Percentiles rank a stretch among this genome's conserved stretches.
Evolutionary conservation across 92 coral and sea anemone species (phyloP).

Genomic region (Galaxea fascicularis): DNA sequence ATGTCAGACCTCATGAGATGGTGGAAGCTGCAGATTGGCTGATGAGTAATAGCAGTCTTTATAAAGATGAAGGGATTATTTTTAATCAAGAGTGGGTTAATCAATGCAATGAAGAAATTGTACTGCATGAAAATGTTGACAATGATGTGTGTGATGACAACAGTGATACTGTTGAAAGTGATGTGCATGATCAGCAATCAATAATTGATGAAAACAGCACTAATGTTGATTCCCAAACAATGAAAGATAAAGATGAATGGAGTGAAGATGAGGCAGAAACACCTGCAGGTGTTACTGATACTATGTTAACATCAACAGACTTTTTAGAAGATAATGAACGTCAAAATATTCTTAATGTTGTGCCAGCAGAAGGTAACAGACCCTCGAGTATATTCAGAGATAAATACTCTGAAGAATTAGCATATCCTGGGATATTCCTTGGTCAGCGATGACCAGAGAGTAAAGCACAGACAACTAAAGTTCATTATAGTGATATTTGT

Average conservation of each 20-base stretch:
- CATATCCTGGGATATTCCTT: too few relatives aligned
- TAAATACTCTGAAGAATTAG: too few relatives aligned
- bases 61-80: conserved; percentile 59
- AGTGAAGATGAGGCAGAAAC: conserved; percentile 71
- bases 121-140: background rate
- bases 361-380: too few relatives aligned
- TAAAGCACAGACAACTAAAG: too few relatives aligned
- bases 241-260: conserved; percentile 29
- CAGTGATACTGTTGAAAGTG: background rate
- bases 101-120: conserved; percentile 29
- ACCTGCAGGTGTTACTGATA: conserved; percentile 81
- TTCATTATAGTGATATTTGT: conserved; percentile 27
- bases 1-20: conserved; percentile 59
- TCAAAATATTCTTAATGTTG: too few relatives aligned
- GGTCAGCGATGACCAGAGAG: too few relatives aligned
- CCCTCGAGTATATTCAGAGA: too few relatives aligned
- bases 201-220: background rate
- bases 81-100: conserved; percentile 63
- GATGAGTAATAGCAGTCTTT: conserved; percentile 63
- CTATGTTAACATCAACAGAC: conserved; percentile 22
- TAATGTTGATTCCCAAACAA: background rate
- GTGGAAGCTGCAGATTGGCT: conserved; percentile 66
- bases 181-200: conserved; percentile 17
- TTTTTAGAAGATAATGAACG: too few relatives aligned
- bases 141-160: conserved; percentile 39